phyloP scores from a whole-genome alignment of 2,797 vertebrate genomes.

The Microcaecilia unicolor region DNA sequence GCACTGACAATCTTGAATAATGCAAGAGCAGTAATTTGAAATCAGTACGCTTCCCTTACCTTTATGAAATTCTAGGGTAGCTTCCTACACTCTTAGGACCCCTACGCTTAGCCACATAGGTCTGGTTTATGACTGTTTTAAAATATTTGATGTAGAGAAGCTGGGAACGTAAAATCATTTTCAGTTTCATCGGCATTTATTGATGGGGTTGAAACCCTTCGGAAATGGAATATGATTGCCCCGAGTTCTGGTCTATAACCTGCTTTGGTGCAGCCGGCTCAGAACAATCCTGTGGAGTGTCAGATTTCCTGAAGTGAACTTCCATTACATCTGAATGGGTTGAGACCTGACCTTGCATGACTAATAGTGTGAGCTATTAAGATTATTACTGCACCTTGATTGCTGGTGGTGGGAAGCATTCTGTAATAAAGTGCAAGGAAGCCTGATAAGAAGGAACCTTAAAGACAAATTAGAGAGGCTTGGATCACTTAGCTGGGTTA shows the following conservation, averaged over 20 bases:
- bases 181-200: too few relatives aligned
- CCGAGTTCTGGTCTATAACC: background rate
- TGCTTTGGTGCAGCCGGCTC: conserved; percentile 11
- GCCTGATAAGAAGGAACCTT: conserved; percentile 21
- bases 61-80: too few relatives aligned
- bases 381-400: background rate
- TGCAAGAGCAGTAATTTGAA: conserved; percentile 16
- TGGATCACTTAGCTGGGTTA: conserved; percentile 39
- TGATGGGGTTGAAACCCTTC: too few relatives aligned
- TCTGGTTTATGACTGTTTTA: too few relatives aligned
- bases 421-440: conserved; percentile 16
- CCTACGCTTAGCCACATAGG: too few relatives aligned
- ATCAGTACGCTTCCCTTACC: conserved; percentile 9
- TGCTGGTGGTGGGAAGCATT: background rate
- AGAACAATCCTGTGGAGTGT: background rate
- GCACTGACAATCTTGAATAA: conserved; percentile 12
- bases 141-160: too few relatives aligned
- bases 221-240: conserved; percentile 12
- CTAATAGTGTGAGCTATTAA: background rate
- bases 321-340: background rate
- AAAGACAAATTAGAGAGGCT: conserved; percentile 36
- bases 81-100: too few relatives aligned
- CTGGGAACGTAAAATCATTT: too few relatives aligned
- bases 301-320: background rate
- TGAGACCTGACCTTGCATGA: conserved; percentile 3